Evolutionary conservation across 2,113 vertebrate genomes (phyloP).

Genomic region (Mesembrinibis cayennensis): DNA sequence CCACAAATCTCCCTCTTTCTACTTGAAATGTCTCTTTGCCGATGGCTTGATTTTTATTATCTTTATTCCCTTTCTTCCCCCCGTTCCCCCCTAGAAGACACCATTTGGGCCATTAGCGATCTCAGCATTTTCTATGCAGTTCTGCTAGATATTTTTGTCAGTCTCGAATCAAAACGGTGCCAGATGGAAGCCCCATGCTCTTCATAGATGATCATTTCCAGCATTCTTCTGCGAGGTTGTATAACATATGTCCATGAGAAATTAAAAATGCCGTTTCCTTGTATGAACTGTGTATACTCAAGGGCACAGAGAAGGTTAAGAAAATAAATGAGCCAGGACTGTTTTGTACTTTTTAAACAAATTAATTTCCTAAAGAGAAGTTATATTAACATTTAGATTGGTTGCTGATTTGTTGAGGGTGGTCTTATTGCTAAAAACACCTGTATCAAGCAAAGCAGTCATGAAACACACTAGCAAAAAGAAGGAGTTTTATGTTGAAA

Average conservation of each 20-base stretch:
- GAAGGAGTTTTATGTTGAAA: neutral
- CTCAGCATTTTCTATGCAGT: neutral
- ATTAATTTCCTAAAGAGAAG: neutral
- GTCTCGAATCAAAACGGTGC: neutral
- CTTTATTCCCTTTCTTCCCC: neutral
- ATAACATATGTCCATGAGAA: slow-evolving; percentile 54
- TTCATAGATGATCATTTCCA: slow-evolving; percentile 61
- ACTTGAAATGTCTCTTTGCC: neutral
- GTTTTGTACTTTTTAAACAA: neutral
- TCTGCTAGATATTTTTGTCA: slow-evolving; percentile 35
- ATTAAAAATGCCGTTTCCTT: slow-evolving; percentile 29
- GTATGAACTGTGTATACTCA: neutral
- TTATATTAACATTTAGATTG: neutral
- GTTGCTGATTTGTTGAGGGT: neutral
- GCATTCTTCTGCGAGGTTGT: slow-evolving; percentile 16
- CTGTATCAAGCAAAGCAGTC: neutral
- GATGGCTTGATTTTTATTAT: neutral
- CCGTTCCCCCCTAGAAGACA: neutral
- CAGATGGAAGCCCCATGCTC: slow-evolving; percentile 66
- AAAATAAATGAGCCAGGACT: neutral
- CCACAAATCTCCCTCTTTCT: neutral
- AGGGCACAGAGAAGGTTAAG: neutral
- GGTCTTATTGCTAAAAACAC: neutral
- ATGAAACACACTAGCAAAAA: neutral
- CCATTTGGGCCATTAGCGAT: neutral